phyloP scores from a whole-genome alignment of 2,113 vertebrate genomes.

The Chiloscyllium plagiosum region DNA sequence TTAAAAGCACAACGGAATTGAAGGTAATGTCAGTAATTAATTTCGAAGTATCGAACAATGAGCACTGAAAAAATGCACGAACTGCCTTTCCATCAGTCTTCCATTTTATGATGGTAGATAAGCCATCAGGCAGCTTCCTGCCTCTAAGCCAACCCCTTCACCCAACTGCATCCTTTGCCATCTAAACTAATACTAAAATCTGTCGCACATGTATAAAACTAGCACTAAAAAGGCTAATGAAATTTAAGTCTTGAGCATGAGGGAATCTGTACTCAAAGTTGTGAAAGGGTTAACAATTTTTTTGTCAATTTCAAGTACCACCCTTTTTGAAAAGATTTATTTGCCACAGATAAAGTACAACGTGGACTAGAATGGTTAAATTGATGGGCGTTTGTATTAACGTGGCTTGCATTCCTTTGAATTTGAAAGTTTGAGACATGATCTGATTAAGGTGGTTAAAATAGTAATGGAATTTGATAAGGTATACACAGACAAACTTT shows the following conservation, averaged over 20 bases:
- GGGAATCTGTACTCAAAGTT: background rate
- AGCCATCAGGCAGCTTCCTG: too few species aligned
- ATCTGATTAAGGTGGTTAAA: background rate
- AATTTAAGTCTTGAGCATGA: background rate
- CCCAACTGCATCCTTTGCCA: too few species aligned
- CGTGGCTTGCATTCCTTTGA: background rate
- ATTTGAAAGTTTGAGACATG: background rate
- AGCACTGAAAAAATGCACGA: background rate
- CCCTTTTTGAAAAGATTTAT: too few species aligned
- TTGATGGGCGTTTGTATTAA: background rate
- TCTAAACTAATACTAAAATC: too few species aligned
- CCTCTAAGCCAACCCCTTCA: too few species aligned
- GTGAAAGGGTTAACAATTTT: background rate
- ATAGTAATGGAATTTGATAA: background rate
- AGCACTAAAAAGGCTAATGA: background rate
- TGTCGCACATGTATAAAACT: too few species aligned
- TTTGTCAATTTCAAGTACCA: too few species aligned
- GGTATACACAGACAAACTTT: background rate
- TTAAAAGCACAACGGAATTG: background rate
- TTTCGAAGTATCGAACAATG: background rate
- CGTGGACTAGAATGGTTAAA: background rate
- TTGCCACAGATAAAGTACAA: too few species aligned
- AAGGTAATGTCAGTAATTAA: background rate
- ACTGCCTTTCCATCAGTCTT: background rate
- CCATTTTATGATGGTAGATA: too few species aligned